Conservation (phyloP, 2,888 invertebrate genomes). For the Diadegma fenestrale region DNA sequence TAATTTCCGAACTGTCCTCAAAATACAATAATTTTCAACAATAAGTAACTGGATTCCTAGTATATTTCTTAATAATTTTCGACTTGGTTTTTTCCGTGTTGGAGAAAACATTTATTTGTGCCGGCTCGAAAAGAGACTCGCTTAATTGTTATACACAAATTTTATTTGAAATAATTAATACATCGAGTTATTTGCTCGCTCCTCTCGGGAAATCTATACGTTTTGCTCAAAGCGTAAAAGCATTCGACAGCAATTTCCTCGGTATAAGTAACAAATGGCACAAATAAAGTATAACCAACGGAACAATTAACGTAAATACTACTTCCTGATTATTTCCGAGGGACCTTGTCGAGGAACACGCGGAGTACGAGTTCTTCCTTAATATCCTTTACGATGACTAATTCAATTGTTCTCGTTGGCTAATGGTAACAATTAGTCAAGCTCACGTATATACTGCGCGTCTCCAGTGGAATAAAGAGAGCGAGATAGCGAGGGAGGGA, state of each 20-base stretch:
- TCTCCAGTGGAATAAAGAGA: background rate
- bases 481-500: background rate
- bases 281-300: background rate
- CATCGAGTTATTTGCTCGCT: background rate
- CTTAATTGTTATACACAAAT: background rate
- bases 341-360: background rate
- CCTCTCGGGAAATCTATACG: background rate
- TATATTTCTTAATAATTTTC: too few relatives aligned
- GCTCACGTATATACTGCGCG: background rate
- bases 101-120: too few relatives aligned
- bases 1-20: too few relatives aligned
- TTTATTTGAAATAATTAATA: background rate
- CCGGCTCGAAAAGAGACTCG: too few relatives aligned
- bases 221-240: background rate
- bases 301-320: background rate
- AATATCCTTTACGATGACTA: conserved; percentile 11
- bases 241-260: background rate
- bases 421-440: conserved; percentile 10
- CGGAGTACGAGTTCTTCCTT: background rate
- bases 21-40: too few relatives aligned
- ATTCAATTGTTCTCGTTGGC: conserved; percentile 15
- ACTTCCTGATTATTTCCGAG: background rate
- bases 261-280: background rate
- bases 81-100: too few relatives aligned
- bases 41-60: too few relatives aligned